Evolutionary conservation across 1,140 invertebrate genomes (phyloP).

Genomic region (Caenorhabditis inopinata): DNA sequence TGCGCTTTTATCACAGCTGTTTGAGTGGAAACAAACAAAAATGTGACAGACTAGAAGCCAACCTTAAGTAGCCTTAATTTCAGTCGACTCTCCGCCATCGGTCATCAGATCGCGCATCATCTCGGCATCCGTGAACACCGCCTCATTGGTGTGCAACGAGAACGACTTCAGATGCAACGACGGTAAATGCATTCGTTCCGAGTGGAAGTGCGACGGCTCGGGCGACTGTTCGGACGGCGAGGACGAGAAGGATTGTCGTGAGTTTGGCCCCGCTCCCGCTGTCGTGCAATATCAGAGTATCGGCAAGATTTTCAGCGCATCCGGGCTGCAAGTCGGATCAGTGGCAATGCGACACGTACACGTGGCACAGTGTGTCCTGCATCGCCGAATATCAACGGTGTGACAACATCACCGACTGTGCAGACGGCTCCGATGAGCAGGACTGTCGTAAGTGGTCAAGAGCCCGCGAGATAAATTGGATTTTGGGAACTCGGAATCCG

Average conservation of each 20-base stretch:
- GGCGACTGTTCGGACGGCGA: constrained; percentile 61
- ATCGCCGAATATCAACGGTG: constrained; percentile 87
- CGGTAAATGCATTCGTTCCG: constrained; percentile 71
- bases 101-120: constrained; percentile 20
- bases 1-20: no score
- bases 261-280: no score
- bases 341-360: constrained; percentile 64
- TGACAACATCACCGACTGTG: constrained; percentile 88
- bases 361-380: constrained; percentile 75
- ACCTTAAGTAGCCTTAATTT: not conserved
- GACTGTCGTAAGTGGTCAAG: constrained; percentile 87
- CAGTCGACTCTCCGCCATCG: constrained; percentile 30
- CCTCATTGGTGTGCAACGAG: constrained; percentile 52
- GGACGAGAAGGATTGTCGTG: constrained; percentile 63
- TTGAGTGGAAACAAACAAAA: no score
- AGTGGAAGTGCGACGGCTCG: constrained; percentile 71
- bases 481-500: no score
- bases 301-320: constrained; percentile 63
- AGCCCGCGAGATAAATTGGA: no score
- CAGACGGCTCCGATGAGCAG: constrained; percentile 87
- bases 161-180: constrained; percentile 65
- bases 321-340: constrained; percentile 65
- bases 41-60: no score
- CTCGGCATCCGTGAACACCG: constrained; percentile 14
- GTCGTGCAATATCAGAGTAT: no score